Conservation (phyloP, 2,113 vertebrate genomes). For the Catharus fuscescens region DNA sequence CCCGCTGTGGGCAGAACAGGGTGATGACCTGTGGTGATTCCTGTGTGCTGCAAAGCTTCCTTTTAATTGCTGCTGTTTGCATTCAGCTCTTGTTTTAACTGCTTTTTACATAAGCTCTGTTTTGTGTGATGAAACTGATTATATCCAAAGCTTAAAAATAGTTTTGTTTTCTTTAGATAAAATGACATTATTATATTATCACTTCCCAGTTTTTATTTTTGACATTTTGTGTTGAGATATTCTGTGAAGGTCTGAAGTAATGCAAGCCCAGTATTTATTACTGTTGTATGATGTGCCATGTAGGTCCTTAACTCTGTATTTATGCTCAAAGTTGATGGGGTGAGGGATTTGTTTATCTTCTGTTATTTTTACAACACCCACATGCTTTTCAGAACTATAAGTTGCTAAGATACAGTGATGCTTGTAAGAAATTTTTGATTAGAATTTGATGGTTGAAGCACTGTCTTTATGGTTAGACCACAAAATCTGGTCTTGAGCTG, state of each 20-base stretch:
- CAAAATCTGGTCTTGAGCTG: not conserved
- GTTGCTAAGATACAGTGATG: not conserved
- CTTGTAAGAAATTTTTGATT: not conserved
- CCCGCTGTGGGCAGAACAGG: not conserved
- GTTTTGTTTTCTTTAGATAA: not conserved
- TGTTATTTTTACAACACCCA: not conserved
- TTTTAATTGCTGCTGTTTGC: not conserved
- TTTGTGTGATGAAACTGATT: not conserved
- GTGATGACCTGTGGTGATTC: not conserved
- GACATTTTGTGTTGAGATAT: not conserved
- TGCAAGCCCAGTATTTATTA: not conserved
- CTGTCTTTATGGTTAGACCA: not conserved
- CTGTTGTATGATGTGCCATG: not conserved
- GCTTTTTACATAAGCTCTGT: rapidly evolving
- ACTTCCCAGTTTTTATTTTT: not conserved
- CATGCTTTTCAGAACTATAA: not conserved
- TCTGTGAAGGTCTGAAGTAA: not conserved
- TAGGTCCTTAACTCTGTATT: not conserved
- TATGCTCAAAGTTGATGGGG: not conserved
- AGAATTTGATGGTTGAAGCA: not conserved
- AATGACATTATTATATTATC: not conserved
- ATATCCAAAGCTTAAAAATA: not conserved
- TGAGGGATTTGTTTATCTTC: not conserved
- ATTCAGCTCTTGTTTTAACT: not conserved
- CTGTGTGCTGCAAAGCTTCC: not conserved